Conservation (phyloP, 2,888 invertebrate genomes). For the Euplagia quadripunctaria region DNA sequence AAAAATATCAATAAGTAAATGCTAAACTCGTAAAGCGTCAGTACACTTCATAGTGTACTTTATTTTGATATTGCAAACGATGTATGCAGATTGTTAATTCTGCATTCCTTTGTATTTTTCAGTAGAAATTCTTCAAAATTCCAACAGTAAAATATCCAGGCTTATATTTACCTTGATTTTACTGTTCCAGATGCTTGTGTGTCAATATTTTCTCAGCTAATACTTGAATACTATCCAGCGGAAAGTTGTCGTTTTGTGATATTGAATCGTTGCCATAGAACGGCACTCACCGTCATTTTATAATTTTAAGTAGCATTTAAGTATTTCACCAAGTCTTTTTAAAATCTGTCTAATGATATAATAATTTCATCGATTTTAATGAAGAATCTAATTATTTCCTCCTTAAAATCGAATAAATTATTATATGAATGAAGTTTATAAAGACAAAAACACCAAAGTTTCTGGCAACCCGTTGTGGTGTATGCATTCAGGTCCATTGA, state of each 20-base stretch:
- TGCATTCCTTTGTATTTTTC: no score
- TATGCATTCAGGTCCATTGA: constrained; percentile 30
- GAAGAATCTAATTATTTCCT: no score
- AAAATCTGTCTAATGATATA: no score
- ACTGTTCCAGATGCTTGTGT: not conserved
- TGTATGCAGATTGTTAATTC: not conserved
- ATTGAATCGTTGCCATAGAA: no score
- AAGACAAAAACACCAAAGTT: not conserved
- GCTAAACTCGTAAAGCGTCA: not conserved
- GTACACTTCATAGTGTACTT: not conserved
- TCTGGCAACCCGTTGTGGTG: constrained; percentile 15
- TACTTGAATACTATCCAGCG: not conserved
- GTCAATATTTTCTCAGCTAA: not conserved
- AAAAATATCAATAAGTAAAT: not conserved
- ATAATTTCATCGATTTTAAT: no score
- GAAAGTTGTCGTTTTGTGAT: not conserved
- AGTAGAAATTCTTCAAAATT: no score
- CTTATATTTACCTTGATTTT: no score
- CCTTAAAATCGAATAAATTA: no score
- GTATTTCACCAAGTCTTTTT: no score
- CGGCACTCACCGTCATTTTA: no score
- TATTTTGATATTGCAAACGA: not conserved
- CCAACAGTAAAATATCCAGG: no score
- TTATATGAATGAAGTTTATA: not conserved
- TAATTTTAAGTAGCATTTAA: no score